Conservation (phyloP, 2,797 vertebrate species). For the Eulemur coronatus region DNA sequence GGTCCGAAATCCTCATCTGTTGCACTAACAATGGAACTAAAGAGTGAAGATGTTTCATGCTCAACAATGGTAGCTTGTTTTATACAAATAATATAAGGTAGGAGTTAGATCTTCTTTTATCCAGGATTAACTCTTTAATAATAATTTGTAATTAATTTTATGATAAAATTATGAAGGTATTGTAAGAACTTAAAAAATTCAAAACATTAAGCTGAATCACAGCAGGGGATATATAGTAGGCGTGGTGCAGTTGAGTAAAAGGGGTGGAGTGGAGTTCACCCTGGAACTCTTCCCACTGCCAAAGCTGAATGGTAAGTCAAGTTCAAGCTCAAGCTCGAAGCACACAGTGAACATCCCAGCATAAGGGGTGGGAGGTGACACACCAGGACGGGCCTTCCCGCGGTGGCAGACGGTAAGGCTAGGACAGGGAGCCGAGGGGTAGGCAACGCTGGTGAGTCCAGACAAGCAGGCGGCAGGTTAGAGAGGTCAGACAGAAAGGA, state of each 20-base stretch:
- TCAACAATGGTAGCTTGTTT: not conserved
- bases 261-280: not conserved
- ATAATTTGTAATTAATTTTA: not conserved
- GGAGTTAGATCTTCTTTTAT: not conserved
- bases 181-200: not conserved
- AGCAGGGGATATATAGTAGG: not conserved
- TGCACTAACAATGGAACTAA: not conserved
- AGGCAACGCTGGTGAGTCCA: not conserved
- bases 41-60: not conserved
- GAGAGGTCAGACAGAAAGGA: not conserved
- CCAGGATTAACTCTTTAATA: not conserved
- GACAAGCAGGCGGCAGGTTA: not conserved
- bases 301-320: not conserved
- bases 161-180: not conserved
- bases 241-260: not conserved
- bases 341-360: not conserved
- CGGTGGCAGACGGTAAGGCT: not conserved
- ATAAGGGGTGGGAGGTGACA: too few relatives aligned
- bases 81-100: not conserved
- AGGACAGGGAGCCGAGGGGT: not conserved
- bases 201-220: not conserved
- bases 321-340: too few relatives aligned
- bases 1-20: not conserved
- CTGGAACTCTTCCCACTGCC: not conserved
- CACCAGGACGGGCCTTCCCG: not conserved